Evolutionary conservation across 2,888 invertebrate genomes (phyloP), one percentile per base, ranked within the genome.

Genomic region (Himalopsyche anomala): DNA sequence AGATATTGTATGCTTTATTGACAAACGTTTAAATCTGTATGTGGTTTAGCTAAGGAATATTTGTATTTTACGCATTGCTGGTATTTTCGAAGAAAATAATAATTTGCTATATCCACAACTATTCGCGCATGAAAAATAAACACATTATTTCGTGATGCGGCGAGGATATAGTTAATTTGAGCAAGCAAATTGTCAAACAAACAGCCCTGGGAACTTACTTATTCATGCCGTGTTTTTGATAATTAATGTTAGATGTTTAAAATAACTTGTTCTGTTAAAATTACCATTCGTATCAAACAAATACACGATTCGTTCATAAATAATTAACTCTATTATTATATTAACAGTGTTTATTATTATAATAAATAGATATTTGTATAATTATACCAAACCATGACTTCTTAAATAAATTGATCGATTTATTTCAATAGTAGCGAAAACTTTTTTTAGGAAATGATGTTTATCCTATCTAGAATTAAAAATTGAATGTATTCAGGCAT

Each of bases 1-100:
- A 51, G 51, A 45, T 45, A 45, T 51, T 15, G 15, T 51, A 51
- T 15, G 5, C 4, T 51, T 51, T 51, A 51, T 51, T 51, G 51
- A 51, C 51, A 51, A 51, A 15, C 51, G 51, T 51, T 51, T 51
- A 51, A 15, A 15, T 15, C 2, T 51, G 51, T 51, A 51, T 51
- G 45, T 51, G 56, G n/a, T 19, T 19, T 56, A 28, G 74, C 36
- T 74, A 5, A 74, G 28, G 15, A 38, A 38, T 74, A 19, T 74
- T 74, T 74, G 36, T 74, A 74, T 74, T 74, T 15, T 74, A 74
- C 74, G 74, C 74, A 74, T 28, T 74, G 74, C 74, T 74, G 74
- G 12, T 74, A 74, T 74, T 74, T 74, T 74, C 69, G 36, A 19
- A 69, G 69, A 11, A 69, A 69, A 69, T 69, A 36, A 69, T 69